Evolutionary conservation across 2,888 invertebrate species (phyloP), one percentile per base, ranked within the genome.

Genomic region (Trachelus stipa): DNA sequence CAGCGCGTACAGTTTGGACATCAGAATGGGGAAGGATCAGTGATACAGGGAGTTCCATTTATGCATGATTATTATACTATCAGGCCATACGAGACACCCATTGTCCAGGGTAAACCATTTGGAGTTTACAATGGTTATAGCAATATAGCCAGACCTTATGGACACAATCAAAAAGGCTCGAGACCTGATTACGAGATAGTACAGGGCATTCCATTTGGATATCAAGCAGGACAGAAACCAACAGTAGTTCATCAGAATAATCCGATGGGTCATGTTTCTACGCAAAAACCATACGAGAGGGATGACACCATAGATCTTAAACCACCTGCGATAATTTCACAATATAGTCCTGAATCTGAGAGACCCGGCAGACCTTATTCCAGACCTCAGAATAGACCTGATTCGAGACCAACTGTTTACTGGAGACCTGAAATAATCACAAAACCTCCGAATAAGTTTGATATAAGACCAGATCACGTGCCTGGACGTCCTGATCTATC

Each of bases 231-330:
- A 56, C 79, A 81, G 35, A 80, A 81, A 30, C 77, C 79, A 3
- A 40, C 75, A 12, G 73, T 77, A 12, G 78, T 75, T 3, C 78
- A 83, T n/a, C 83, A 84, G 30, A 76, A 74, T 15, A 79, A 78
- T 33, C 77, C 74, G 11, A 78, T 75, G 0, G 78, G 69, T 0
- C 81, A 79, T 34, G 35, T 71, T 4, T 77, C 81, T 1, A 81
- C 82, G 0, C 1, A n/a, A 4, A 79, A 76, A 30, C 81, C 84
- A 9, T 78, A 82, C 31, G 77, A 81, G n/a, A 81, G 80, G 15
- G 86, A 87, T n/a, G 88, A 89, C 30, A 85, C 86, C 12, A 85
- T 87, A 33, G 87, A 90, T 56, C 77, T 89, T 4, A 89, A 88
- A 34, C 87, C 89, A 12, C 88, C 90, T 0, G 88, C 85, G 0